Evolutionary conservation across 2,888 invertebrate species (phyloP), one percentile per base, ranked within the genome.

Genomic region (Noctua janthina): DNA sequence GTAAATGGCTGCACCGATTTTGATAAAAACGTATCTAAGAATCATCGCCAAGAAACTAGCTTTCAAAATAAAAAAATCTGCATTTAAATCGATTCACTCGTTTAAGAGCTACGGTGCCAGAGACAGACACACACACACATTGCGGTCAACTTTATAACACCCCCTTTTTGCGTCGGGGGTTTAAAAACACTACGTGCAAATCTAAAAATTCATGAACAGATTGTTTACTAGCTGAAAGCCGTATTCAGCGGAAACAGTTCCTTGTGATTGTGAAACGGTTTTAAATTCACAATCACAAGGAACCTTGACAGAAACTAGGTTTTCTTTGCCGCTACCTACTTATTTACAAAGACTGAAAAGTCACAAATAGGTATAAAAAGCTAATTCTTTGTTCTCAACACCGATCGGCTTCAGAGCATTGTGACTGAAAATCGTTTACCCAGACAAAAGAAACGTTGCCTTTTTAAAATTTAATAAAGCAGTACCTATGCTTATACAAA

Each of bases 351-450:
- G 69, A 62, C n/a, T 49, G 39, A 59, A 49, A 81, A 43, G 23
- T 20, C 29, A 62, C 66, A 66, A 66, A 51, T 35, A 46, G 20
- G 17, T 51, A 71, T 15, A 62, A 72, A 81, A 81, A 62, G n/a
- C n/a, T 0, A 35, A 80, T 59, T 62, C 66, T 59, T 83, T 84
- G 73, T 70, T 66, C 70, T 74, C 51, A 17, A 56, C 17, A 84
- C 54, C 35, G 29, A 39, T 54, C 15, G 39, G 8, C 43, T 62
- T 62, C 15, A 56, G 10, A 51, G 56, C 23, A 43, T 79, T 79
- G 67, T 68, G 43, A 64, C n/a, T 79, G 39, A 68, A 73, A 68
- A 75, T 29, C 20, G 67, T 51, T 56, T 35, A 11, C 15, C 2
- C n/a, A 11, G 43, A 64, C n/a, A 84, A 79, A 79, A 68, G n/a